Evolutionary conservation across 2,797 vertebrate genomes (phyloP), one percentile per base, ranked within the genome.

Genomic region (Manis javanica): DNA sequence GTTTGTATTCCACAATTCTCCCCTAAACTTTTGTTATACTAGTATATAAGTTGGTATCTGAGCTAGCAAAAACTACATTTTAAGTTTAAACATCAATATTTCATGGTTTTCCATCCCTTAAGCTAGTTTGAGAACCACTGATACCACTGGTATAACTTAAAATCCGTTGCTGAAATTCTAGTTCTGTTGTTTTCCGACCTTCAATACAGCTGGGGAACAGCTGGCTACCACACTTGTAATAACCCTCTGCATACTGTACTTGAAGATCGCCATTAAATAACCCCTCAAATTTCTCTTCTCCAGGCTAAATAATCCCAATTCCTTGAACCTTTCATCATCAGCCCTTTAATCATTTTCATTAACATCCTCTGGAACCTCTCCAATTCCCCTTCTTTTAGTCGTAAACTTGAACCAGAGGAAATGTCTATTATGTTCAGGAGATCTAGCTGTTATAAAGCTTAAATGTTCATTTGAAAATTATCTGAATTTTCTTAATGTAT

Each of bases 321-420:
- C 95, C 90, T 94, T 61, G 59, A 92, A 93, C 74, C 97, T 97
- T 97, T 97, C 97, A 97, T 97, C 97, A 98, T 83, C 85, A 64
- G 83, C 10, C 83, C 96, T 98, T 98, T 98, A 97, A 97, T 98
- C 97, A 97, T 98, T 95, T 96, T 95, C 97, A 96, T 97, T 91
- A 90, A 95, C 87, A 16, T 63, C 95, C 97, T 96, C 95, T 97
- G 97, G 97, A 96, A 87, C 26, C 57, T 55, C 92, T 96, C 95
- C 97, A 96, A 12, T 77, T 96, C 77, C 83, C 92, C 83, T 77
- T 95, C 95, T 88, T 94, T 96, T 86, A 82, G 68, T 82, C 79
- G 92, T 95, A 90, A 96, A 96, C 86, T 93, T 87, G 96, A 95
- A 96, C 79, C 46, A 79, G 86, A 64, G 16, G n/a, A 68, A 71